Evolutionary conservation across 2,113 vertebrate genomes (phyloP), one percentile per base, ranked within the genome.

Genomic region (Junco hyemalis): DNA sequence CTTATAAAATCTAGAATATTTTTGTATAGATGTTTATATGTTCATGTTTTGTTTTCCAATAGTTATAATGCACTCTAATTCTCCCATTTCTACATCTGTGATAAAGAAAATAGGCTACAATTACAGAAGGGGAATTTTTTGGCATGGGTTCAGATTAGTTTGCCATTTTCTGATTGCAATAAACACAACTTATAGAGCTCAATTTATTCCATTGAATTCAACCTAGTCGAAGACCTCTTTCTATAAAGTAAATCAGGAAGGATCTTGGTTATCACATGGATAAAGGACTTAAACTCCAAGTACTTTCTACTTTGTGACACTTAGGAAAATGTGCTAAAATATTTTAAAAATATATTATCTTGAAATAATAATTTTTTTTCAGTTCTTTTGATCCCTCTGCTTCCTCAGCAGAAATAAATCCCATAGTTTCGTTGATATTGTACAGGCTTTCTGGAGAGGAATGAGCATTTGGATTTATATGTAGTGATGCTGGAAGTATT

Each of bases 381-480:
- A 3, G 1, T 66, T 85, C 14, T 77, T 90, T 63, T 78, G 12
- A 61, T 50, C 8, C 2, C 6, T 70, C 25, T 70, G 23, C 6
- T 54, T 86, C 8, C 24, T 54, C 47, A 23, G 35, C 7, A 74
- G 51, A 45, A 87, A 72, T 65, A 69, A 50, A 3, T 1, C 8
- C 8, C 4, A 13, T 20, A 3, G 1, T 38, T 69, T 69, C 0
- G 2, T 14, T 9, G 10, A 10, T 57, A n/a, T n/a, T 50, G 5
- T 42, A 11, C 48, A 42, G 50, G 6, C 9, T n/a, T 81, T 74
- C n/a, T 40, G 51, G 54, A 61, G 33, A 42, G 21, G 12, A 66
- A 20, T 1, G 3, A 81, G 3, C 3, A 21, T 51, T 71, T 82
- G 29, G 24, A 44, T 90, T 81, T 87, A 35, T 12, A 25, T 21